Base-by-base conservation (phyloP, 1,140 invertebrate species). In the Bombus sylvicola region DNA sequence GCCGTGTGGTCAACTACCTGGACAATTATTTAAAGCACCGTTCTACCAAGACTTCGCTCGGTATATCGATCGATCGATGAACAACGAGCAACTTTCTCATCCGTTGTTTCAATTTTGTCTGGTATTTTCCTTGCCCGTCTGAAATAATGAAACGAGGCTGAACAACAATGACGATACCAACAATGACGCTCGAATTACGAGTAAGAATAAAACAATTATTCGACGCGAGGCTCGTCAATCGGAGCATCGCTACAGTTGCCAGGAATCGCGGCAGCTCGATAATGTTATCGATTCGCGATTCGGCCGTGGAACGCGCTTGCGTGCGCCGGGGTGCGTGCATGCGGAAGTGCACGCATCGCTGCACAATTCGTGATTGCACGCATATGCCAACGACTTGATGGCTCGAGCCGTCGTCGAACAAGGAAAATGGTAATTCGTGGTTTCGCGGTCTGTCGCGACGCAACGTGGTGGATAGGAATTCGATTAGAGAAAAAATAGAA, bases 291-390 rank as follows among this genome's bases (percentile, higher is more conserved):
- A 87, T 80, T 74, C 83, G 83, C 88, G 88, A 90, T 89, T 90
- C 85, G 81, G 43, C 69, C 22, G 57, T 34, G 88, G 43, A 59
- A 62, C 62, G 80, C 85, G 85, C 57, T 62, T 68, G 89, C 86
- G 81, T 89, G 88, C 88, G 64, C 53, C 72, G 57, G 66, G 66
- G 76, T 89, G 85, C 86, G 78, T 87, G 88, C 85, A 89, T 85
- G 88, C 88, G 77, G 86, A 85, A 89, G 86, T 84, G 86, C 88
- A 89, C 82, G 88, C 88, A 73, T 83, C 86, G 86, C 81, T 89
- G 88, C 59, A 81, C 89, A 68, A 88, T 90, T 87, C 75, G 88
- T 84, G 88, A 90, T 89, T 87, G 89, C 86, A 79, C 82, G 86
- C 88, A 86, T 81, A 86, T 90, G 88, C 66, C 88, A 71, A 69